Evolutionary conservation across 1,140 invertebrate genomes (phyloP), one percentile per base, ranked within the genome.

Genomic region (Drosophila nigrodunni): DNA sequence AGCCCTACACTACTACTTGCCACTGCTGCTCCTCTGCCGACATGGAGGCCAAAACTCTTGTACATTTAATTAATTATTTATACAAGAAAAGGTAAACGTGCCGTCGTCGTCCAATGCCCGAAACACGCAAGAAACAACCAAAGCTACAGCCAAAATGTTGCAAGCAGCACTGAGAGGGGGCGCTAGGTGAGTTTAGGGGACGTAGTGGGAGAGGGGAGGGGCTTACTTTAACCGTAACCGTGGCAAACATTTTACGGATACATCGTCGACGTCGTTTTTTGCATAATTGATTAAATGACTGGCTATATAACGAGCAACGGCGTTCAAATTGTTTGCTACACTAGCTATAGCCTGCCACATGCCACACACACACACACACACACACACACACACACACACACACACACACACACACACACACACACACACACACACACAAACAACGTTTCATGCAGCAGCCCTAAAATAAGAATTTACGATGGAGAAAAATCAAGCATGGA

Each of bases 51-150:
- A 54, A 81, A 86, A 82, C 76, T 79, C 71, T 62, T 88, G 82
- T 80, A 88, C 80, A 88, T 88, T 87, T 82, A 88, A 87, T 87
- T 82, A 87, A 87, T 83, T 87, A 87, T 87, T 87, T 88, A 87
- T 87, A 83, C 77, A 82, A 68, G 82, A 77, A 82, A 87, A 87
- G 83, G 82, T 88, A 88, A 88, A 87, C 83, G 83, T 86, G 83
- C 82, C 82, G 44, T 58, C 37, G 46, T 49, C 37, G 46, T 49
- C 46, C 49, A 61, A 64, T 60, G 66, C 35, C 59, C 46, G 30
- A 62, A 64, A 52, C 74, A 78, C 58, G 62, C 74, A 68, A 68
- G 44, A 57, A 75, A 68, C 52, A 65, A 76, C 35, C 62, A 77
- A 25, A 66, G 35, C 39, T 35, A 52, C 64, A 67, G 15, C 54